phyloP scores from a whole-genome alignment of 2,888 invertebrate genomes.

The Hoplodrina ambigua region DNA sequence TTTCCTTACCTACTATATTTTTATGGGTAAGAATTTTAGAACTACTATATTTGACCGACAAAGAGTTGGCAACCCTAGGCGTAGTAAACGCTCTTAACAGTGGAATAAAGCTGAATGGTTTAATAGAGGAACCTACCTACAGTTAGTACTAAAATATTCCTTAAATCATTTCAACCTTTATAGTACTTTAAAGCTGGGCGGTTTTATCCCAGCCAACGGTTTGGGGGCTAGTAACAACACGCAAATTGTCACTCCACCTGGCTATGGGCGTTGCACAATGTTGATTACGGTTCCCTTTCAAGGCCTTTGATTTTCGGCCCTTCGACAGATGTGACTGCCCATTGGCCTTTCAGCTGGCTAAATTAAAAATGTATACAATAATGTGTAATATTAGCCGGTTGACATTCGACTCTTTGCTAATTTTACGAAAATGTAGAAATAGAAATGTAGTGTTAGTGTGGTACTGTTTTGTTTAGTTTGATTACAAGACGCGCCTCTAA shows the following conservation, averaged over 20 bases:
- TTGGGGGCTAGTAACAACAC: background rate
- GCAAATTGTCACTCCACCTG: conserved; percentile 38
- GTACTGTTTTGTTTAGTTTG: no score
- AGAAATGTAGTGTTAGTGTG: no score
- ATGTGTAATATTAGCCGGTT: background rate
- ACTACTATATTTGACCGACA: no score
- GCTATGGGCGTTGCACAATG: conserved; percentile 29
- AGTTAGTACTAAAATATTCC: background rate
- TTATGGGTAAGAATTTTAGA: no score
- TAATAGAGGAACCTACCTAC: background rate
- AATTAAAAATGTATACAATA: conserved; percentile 27
- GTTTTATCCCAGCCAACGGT: conserved; percentile 3
- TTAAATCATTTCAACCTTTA: no score
- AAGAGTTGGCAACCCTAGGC: no score
- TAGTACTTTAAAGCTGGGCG: background rate
- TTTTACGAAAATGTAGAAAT: background rate
- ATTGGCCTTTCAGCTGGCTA: conserved; percentile 31
- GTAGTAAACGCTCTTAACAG: no score
- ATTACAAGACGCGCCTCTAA: no score
- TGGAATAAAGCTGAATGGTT: background rate
- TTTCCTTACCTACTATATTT: no score
- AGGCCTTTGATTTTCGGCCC: conserved; percentile 31
- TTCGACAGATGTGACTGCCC: conserved; percentile 44
- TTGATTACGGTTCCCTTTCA: conserved; percentile 39
- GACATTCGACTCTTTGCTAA: conserved; percentile 4